Base-by-base conservation (phyloP, 2,888 invertebrate species). In the Lepidochitona cinerea region DNA sequence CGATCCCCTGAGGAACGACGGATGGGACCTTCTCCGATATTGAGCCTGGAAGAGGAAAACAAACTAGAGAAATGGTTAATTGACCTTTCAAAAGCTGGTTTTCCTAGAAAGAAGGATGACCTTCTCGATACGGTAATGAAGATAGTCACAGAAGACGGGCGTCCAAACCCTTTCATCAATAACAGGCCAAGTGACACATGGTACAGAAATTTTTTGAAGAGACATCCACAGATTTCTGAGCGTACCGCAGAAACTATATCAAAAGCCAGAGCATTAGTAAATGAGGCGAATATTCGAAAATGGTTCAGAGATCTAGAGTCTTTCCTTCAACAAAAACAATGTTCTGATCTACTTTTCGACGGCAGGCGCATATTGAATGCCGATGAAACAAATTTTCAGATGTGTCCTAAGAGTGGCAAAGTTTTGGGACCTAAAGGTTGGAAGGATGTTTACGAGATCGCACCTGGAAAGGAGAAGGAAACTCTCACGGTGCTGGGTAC, bases 181-280 rank as follows among this genome's bases (percentile, higher is more conserved):
- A 72, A 74, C 70, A 69, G 49, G 35, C 74, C 76, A 14, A 72
- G 74, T 12, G 53, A 72, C 23, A 68, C 70, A 29, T 76, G 74
- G 76, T 76, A 64, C 41, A 72, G 68, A 18, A 68, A 23, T 12
- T 75, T 77, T 37, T 66, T 53, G 41, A 36, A 35, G n/a, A 33
- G 72, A 9, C 66, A 72, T 52, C 69, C 75, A 18, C 35, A 65
- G 4, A 23, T 72, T 1, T 12, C 37, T 9, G 41, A 54, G n/a
- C 33, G 75, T 3, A 41, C 23, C 5, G 54, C 72, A 29, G 66
- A 70, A 71, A 66, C 32, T 37, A 26, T 72, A 12, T 65, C 52
- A 7, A 71, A 76, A 32, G 69, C 73, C n/a, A 54, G 76, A 32
- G 74, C 76, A 2, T 18, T 36, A 5, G 64, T 74, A 1, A 70